A percentile compares a stretch with the other conserved stretches of the same genome.
These are phyloP conservation scores for Drosophila varians DNA, from an alignment of 1,140 invertebrate genomes.

Conservation along the genomic window DNA sequence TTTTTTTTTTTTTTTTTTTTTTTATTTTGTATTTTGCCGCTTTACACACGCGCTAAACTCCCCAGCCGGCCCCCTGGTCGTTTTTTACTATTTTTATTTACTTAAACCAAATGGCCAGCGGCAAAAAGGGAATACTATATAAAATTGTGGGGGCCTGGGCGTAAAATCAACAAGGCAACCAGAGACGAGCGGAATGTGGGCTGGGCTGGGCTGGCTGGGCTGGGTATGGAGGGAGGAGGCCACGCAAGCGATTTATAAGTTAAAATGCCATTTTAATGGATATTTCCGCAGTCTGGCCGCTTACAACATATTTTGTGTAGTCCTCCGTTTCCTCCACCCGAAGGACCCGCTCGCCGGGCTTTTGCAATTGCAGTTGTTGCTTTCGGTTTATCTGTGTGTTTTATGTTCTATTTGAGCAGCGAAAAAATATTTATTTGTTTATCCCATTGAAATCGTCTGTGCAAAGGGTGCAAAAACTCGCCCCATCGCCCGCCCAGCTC, in stretches of 20 bases:
- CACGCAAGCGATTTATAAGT: constrained; percentile 73
- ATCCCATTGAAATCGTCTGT: constrained; percentile 39
- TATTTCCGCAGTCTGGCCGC: constrained; percentile 70
- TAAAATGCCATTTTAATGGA: constrained; percentile 81
- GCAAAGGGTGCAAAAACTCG: constrained; percentile 1
- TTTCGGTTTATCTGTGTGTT: constrained; percentile 44
- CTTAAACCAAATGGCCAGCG: constrained; percentile 63
- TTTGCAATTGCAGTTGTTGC: constrained; percentile 27
- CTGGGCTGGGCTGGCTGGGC: neutral
- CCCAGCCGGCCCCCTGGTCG: neutral
- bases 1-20: too few species aligned
- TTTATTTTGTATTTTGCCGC: constrained; percentile 53
- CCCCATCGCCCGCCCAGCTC: too few species aligned
- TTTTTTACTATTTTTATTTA: constrained; percentile 57
- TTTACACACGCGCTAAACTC: constrained; percentile 48
- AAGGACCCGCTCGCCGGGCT: neutral
- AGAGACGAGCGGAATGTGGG: neutral
- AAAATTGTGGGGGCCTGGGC: constrained; percentile 33
- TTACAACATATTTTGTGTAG: constrained; percentile 70
- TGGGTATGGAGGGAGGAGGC: constrained; percentile 2
- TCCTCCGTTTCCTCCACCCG: neutral
- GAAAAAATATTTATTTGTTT: constrained; percentile 52
- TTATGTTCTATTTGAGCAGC: constrained; percentile 44
- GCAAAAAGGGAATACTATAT: constrained; percentile 50
- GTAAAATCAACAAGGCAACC: constrained; percentile 15